Conservation (phyloP, 1,140 invertebrate genomes). For the Zaprionus africanus region DNA sequence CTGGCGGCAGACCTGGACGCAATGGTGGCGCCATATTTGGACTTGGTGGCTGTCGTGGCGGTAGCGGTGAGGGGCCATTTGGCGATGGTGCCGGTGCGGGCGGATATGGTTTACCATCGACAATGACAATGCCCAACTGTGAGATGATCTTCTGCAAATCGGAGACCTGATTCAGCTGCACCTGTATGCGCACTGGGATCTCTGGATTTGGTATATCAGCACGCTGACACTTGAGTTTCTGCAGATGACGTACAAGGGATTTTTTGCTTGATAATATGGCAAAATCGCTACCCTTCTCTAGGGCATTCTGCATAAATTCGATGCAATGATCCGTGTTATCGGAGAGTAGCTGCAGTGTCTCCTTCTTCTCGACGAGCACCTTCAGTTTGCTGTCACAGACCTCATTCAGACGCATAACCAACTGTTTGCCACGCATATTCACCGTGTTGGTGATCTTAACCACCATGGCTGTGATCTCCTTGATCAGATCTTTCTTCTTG, state of each 20-base stretch:
- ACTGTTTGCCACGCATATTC: constrained; percentile 91
- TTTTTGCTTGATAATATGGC: constrained; percentile 94
- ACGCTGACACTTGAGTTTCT: constrained; percentile 91
- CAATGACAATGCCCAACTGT: constrained; percentile 90
- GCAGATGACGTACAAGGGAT: constrained; percentile 89
- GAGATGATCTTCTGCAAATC: constrained; percentile 91
- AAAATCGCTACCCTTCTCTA: constrained; percentile 92
- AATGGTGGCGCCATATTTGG: constrained; percentile 84
- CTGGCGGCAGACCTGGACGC: constrained; percentile 79
- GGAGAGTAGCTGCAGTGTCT: constrained; percentile 91
- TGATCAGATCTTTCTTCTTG: constrained; percentile 92
- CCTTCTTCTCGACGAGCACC: constrained; percentile 92
- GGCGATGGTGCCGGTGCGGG: constrained; percentile 71
- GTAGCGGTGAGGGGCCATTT: constrained; percentile 67
- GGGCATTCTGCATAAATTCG: constrained; percentile 91
- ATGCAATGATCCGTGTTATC: constrained; percentile 94
- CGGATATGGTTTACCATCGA: constrained; percentile 88
- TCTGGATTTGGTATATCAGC: constrained; percentile 94
- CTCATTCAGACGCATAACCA: constrained; percentile 91
- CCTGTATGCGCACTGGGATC: constrained; percentile 91
- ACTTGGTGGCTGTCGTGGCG: constrained; percentile 84
- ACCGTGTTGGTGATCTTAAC: constrained; percentile 94
- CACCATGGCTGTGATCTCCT: constrained; percentile 94
- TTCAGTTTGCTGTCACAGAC: constrained; percentile 93
- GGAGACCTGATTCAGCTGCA: constrained; percentile 90